Evolutionary conservation across 2,113 vertebrate species (phyloP).

Genomic region (Sebastes schlegelii): DNA sequence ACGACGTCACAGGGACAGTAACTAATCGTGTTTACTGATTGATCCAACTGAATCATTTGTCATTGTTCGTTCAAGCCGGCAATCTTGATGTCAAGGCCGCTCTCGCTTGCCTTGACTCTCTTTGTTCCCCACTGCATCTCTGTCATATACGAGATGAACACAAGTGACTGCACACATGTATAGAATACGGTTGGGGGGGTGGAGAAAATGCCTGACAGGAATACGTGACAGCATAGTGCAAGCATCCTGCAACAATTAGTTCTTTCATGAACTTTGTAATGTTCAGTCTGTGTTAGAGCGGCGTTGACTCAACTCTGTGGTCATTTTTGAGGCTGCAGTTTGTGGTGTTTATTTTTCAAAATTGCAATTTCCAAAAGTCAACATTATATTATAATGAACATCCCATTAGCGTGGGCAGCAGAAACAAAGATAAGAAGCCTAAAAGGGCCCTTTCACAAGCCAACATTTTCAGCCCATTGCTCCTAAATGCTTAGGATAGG

Average conservation of each 20-base stretch:
- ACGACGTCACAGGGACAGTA: background rate
- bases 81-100: background rate
- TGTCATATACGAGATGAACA: background rate
- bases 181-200: too few relatives aligned
- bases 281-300: background rate
- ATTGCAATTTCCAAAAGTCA: conserved; percentile 25
- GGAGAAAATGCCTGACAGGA: too few relatives aligned
- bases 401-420: background rate
- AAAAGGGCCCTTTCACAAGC: background rate
- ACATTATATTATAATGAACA: conserved; percentile 19
- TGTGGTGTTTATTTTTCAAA: conserved; percentile 4
- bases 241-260: background rate
- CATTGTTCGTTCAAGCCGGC: background rate
- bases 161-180: background rate
- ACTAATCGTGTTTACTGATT: background rate
- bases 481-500: too few relatives aligned
- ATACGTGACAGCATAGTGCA: too few relatives aligned
- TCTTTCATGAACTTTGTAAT: background rate
- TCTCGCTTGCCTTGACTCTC: background rate
- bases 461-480: too few relatives aligned
- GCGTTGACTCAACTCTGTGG: background rate
- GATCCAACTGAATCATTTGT: background rate
- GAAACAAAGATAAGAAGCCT: background rate
- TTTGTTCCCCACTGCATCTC: conserved; percentile 2
- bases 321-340: background rate